A percentile compares a stretch with the other conserved stretches of the same genome.
These are phyloP conservation scores for Acanthosoma haemorrhoidale DNA, from an alignment of 2,888 invertebrate species.

Conservation along the genomic window DNA sequence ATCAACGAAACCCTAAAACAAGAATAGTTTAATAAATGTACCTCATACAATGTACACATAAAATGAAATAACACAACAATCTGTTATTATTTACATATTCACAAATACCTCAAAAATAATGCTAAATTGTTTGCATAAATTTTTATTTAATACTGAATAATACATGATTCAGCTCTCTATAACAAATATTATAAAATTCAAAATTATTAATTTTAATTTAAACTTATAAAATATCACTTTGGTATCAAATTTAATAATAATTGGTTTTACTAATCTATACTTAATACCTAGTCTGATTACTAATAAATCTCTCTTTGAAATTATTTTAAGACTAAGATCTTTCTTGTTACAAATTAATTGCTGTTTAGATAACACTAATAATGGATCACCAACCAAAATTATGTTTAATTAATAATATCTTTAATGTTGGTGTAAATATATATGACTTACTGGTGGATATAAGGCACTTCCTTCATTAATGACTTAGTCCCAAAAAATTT, in stretches of 20 bases:
- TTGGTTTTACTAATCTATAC: background rate
- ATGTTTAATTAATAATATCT: no score
- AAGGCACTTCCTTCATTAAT: no score
- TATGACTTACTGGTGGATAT: no score
- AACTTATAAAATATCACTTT: conserved; percentile 3
- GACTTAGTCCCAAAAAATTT: no score
- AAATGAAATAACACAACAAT: background rate
- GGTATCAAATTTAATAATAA: background rate
- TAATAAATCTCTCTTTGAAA: no score
- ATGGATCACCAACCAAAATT: no score
- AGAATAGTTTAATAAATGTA: background rate
- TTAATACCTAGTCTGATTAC: no score
- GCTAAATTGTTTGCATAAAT: background rate
- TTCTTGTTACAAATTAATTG: no score
- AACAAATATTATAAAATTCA: background rate
- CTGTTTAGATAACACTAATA: no score
- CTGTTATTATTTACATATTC: background rate
- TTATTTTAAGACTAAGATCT: no score
- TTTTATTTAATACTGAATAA: background rate
- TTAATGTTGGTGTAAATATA: no score
- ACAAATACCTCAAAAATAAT: background rate
- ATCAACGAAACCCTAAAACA: no score
- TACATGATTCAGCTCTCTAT: background rate
- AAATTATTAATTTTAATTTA: background rate
- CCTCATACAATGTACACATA: background rate